phyloP scores from a whole-genome alignment of 2,113 vertebrate genomes.

The Danio rerio region GRCz12tu NC_133184.1:31835001-31835500 shows the following conservation, averaged over 20 bases:
- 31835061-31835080: background rate
- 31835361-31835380: slow-evolving; percentile 89
- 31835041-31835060: no score
- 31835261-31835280: background rate
- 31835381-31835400: slow-evolving; percentile 81
- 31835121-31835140: no score
- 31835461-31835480: background rate
- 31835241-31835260: background rate
- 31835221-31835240: background rate
- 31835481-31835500: slow-evolving; percentile 76
- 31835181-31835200: background rate
- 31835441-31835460: slow-evolving; percentile 7
- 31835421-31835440: slow-evolving; percentile 86
- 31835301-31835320: background rate
- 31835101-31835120: no score
- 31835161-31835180: background rate
- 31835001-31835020: no score
- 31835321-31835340: background rate
- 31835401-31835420: slow-evolving; percentile 92
- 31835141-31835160: background rate
- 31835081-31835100: background rate
- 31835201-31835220: background rate
- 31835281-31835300: background rate
- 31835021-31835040: no score
- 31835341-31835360: slow-evolving; percentile 69